phyloP scores from a whole-genome alignment of 1,140 invertebrate genomes.

The Lamellibrachia luymesi region DNA sequence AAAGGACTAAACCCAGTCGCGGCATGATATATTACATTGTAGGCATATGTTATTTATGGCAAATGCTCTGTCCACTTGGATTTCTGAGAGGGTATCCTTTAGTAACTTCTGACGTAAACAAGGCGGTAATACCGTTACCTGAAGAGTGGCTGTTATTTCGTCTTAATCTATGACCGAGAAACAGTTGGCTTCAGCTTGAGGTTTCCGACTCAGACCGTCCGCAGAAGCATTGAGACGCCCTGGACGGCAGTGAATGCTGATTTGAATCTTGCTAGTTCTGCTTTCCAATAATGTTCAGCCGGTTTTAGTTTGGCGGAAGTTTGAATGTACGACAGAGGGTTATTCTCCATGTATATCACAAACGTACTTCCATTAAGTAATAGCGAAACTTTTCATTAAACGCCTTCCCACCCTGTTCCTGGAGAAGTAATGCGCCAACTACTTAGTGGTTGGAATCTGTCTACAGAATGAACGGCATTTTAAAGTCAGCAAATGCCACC shows the following conservation, averaged over 20 bases:
- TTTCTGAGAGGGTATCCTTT: too few species aligned
- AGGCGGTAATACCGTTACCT: not conserved
- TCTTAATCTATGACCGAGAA: too few species aligned
- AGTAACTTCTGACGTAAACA: not conserved
- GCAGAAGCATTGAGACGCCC: too few species aligned
- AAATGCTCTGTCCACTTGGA: too few species aligned
- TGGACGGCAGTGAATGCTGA: not conserved
- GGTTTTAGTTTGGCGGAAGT: not conserved
- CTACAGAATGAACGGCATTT: not conserved
- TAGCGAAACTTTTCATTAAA: not conserved
- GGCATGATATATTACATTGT: too few species aligned
- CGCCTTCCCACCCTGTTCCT: not conserved
- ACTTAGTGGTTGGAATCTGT: not conserved
- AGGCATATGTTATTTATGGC: too few species aligned
- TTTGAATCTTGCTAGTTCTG: not conserved
- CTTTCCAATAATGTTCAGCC: not conserved
- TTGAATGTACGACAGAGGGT: not conserved
- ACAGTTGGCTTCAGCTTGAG: too few species aligned
- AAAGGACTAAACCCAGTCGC: too few species aligned
- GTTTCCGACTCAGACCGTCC: too few species aligned
- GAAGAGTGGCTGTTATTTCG: not conserved
- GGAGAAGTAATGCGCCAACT: not conserved
- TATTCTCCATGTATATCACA: not conserved
- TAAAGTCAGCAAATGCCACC: not conserved
- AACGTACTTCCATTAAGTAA: not conserved